Conservation (phyloP, 2,888 invertebrate species). For the Pseudococcus jackbeardsleyi region DNA sequence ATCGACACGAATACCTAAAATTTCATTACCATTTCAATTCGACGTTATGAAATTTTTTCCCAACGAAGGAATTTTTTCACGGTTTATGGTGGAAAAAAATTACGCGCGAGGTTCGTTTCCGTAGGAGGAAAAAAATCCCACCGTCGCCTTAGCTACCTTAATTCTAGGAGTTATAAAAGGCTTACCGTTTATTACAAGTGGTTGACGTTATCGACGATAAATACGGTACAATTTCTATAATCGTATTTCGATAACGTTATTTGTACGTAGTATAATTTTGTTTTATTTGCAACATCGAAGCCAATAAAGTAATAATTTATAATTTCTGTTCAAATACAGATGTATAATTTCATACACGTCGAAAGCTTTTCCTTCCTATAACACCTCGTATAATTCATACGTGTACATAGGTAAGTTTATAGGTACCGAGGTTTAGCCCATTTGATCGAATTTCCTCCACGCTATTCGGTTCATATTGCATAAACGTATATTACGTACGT, state of each 20-base stretch:
- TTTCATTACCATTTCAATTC: slow-evolving; percentile 24
- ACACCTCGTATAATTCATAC: slow-evolving; percentile 1
- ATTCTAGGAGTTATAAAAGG: slow-evolving; percentile 29
- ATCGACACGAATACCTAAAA: slow-evolving; percentile 32
- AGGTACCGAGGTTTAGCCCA: background rate
- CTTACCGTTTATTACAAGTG: slow-evolving; percentile 22
- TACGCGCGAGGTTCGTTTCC: background rate
- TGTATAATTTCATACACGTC: slow-evolving; percentile 42
- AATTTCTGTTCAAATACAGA: slow-evolving; percentile 55
- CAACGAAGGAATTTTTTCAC: background rate
- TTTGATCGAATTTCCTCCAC: background rate
- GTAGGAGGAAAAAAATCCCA: background rate
- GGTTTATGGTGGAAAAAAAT: background rate
- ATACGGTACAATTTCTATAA: slow-evolving; percentile 35
- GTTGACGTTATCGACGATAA: slow-evolving; percentile 54
- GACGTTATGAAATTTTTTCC: background rate
- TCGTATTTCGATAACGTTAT: slow-evolving; percentile 43
- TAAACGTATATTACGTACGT: background rate
- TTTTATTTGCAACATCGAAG: slow-evolving; percentile 45
- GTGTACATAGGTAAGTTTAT: background rate
- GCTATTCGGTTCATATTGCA: background rate
- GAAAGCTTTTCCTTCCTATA: slow-evolving; percentile 27
- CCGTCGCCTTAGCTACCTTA: background rate
- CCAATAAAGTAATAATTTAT: slow-evolving; percentile 51
- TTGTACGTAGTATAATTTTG: slow-evolving; percentile 39